Evolutionary conservation across 2,797 vertebrate genomes (phyloP).

Genomic region (Eulemur coronatus): DNA sequence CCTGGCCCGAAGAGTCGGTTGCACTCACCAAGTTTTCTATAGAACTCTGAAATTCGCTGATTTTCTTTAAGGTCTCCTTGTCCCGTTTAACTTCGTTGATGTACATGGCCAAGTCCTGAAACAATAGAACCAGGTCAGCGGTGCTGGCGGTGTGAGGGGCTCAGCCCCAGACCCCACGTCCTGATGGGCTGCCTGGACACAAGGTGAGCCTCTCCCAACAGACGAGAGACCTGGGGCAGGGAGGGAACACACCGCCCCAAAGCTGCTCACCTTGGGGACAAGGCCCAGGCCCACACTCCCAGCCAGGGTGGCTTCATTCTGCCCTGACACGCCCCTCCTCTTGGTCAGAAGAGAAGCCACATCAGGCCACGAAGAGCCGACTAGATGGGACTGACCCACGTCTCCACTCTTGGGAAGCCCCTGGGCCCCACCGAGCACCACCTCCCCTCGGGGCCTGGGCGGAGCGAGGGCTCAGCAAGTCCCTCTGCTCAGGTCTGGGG

Average conservation of each 20-base stretch:
- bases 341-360: fast-evolving
- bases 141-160: neutral
- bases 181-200: fast-evolving
- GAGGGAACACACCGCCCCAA: fast-evolving
- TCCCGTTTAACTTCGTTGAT: slow-evolving; percentile 99
- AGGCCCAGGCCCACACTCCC: fast-evolving
- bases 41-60: slow-evolving; percentile 97
- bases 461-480: too few species aligned
- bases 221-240: neutral
- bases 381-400: fast-evolving
- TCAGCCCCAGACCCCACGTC: fast-evolving
- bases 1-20: neutral
- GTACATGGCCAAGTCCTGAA: slow-evolving; percentile 98
- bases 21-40: slow-evolving; percentile 97
- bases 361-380: neutral
- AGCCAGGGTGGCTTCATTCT: fast-evolving
- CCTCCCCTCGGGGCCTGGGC: fast-evolving
- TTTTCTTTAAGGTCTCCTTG: slow-evolving; percentile 99
- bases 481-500: fast-evolving
- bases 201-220: fast-evolving
- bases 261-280: fast-evolving
- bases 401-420: fast-evolving
- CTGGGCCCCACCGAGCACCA: fast-evolving
- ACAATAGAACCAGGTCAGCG: neutral
- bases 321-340: fast-evolving